A percentile compares a stretch with the other conserved stretches of the same genome.
phyloP scores from a whole-genome alignment of 2,888 invertebrate genomes.

The Dorcus hopei region DNA sequence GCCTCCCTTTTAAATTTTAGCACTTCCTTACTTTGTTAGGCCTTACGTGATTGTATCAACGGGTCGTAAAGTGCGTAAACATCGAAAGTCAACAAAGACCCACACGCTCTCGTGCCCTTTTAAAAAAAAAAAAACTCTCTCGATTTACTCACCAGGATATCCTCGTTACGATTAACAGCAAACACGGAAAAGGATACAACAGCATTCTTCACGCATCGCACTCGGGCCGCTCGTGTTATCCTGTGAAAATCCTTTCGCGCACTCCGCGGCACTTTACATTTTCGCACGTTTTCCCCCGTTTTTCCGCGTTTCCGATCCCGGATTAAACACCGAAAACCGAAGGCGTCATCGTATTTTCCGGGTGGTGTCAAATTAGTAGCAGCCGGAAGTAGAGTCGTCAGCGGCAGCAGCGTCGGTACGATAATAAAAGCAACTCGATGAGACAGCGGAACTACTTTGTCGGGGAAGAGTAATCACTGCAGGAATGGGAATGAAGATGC shows the following conservation, averaged over 20 bases:
- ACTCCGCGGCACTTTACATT: constrained; percentile 7
- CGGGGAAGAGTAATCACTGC: constrained; percentile 39
- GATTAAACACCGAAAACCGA: too few species aligned
- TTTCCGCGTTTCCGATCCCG: too few species aligned
- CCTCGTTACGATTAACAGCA: constrained; percentile 13
- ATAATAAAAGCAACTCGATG: constrained; percentile 35
- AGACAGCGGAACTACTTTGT: constrained; percentile 34
- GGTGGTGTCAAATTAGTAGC: neutral
- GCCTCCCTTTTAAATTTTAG: too few species aligned
- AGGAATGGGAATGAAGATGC: constrained; percentile 36
- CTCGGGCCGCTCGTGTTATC: constrained; percentile 1
- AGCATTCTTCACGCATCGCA: constrained; percentile 29
- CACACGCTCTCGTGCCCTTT: too few species aligned
- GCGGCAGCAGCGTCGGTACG: constrained; percentile 30
- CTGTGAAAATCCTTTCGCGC: constrained; percentile 1
- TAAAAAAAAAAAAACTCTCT: too few species aligned
- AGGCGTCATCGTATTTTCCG: too few species aligned
- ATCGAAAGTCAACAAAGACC: too few species aligned
- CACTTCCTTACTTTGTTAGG: too few species aligned
- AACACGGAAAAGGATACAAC: constrained; percentile 14
- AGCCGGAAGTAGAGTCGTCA: constrained; percentile 13
- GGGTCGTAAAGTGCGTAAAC: too few species aligned
- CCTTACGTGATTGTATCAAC: too few species aligned
- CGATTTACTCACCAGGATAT: constrained; percentile 15
- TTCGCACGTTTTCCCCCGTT: neutral